These are phyloP conservation scores for Parazoanthus atlanticus DNA, from an alignment of 92 coral and sea anemone species.

Conservation along the genomic window DNA sequence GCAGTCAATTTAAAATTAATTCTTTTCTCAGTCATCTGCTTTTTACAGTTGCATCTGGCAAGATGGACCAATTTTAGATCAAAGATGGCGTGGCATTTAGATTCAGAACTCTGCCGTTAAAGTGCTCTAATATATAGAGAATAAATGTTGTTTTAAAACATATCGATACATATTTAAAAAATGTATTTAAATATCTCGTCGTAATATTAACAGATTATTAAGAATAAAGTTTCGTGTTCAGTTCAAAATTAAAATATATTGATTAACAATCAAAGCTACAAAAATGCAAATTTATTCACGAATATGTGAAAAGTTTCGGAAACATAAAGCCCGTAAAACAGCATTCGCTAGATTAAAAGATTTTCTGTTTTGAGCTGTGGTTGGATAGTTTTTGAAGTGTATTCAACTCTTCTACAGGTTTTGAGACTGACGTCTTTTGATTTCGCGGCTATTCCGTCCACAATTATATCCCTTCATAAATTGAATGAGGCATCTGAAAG, in stretches of 20 bases:
- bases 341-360: neutral
- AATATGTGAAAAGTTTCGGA: neutral
- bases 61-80: neutral
- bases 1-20: neutral
- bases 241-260: too few relatives aligned
- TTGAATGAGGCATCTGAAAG: too few relatives aligned
- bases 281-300: neutral
- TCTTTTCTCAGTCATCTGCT: neutral
- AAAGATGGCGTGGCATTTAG: neutral
- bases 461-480: too few relatives aligned
- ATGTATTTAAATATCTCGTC: too few relatives aligned
- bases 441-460: neutral
- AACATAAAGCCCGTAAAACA: neutral
- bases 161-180: too few relatives aligned
- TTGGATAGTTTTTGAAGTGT: neutral
- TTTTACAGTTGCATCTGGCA: too few relatives aligned
- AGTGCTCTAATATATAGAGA: neutral
- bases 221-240: neutral
- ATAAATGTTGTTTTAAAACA: neutral
- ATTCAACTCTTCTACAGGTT: neutral
- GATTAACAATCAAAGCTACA: neutral
- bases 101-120: neutral
- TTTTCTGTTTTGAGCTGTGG: neutral
- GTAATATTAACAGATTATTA: neutral
- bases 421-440: neutral